Percentiles rank a stretch among this genome's conserved stretches.
These are phyloP conservation scores for Felis chaus DNA, from an alignment of 2,113 vertebrate species.

Conservation along the genomic window DNA sequence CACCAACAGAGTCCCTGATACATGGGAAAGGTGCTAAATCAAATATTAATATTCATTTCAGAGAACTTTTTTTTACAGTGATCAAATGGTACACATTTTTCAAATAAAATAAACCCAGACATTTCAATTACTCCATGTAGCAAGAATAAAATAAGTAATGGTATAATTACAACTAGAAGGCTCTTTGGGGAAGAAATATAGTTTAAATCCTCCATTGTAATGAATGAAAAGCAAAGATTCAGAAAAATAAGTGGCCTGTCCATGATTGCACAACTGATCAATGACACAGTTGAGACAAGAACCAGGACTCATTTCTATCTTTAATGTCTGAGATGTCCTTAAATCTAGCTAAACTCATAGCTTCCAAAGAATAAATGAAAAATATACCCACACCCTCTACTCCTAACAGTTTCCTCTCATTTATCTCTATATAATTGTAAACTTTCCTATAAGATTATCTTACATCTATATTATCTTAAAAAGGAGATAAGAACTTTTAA, in stretches of 20 bases:
- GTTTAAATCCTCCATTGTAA: neutral
- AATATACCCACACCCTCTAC: fast-evolving
- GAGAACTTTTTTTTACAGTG: neutral
- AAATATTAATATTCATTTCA: neutral
- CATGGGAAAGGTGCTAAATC: neutral
- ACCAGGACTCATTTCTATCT: neutral
- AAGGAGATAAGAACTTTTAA: neutral
- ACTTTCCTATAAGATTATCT: neutral
- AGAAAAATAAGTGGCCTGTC: neutral
- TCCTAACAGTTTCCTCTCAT: neutral
- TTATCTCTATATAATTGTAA: neutral
- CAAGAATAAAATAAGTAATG: neutral
- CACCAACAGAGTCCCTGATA: neutral
- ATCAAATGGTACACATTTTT: neutral
- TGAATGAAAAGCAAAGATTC: neutral
- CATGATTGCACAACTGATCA: neutral
- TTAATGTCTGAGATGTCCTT: neutral
- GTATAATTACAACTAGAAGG: neutral
- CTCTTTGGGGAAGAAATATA: neutral
- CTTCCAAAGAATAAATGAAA: neutral
- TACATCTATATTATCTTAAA: neutral
- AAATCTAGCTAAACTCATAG: neutral
- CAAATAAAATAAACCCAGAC: neutral
- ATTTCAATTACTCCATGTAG: neutral
- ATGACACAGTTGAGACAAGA: neutral